Conservation (phyloP, 2,888 invertebrate genomes). For the Teleiodes luculella region DNA sequence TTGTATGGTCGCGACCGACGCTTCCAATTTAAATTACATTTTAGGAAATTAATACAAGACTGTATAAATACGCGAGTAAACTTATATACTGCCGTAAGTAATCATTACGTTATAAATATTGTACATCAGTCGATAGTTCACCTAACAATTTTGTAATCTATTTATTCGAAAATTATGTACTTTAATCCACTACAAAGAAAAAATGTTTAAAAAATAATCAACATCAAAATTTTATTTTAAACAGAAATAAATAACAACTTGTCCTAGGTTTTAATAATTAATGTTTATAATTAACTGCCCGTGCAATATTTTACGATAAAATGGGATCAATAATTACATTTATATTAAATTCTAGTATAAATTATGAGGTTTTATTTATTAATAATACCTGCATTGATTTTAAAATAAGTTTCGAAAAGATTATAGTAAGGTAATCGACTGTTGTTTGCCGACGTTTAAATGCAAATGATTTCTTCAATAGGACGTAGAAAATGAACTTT, state of each 20-base stretch:
- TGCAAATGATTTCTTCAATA: slow-evolving; percentile 62
- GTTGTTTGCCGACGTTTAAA: slow-evolving; percentile 60
- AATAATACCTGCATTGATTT: slow-evolving; percentile 78
- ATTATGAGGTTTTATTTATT: slow-evolving; percentile 74
- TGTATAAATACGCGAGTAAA: slow-evolving; percentile 68
- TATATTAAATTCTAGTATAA: slow-evolving; percentile 75
- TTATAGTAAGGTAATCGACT: slow-evolving; percentile 57
- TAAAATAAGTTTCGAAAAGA: slow-evolving; percentile 69
- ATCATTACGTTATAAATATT: slow-evolving; percentile 72
- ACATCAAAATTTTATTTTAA: slow-evolving; percentile 73
- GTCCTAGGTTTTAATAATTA: slow-evolving; percentile 76
- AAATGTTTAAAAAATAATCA: slow-evolving; percentile 75
- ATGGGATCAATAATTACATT: slow-evolving; percentile 73
- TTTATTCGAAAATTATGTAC: slow-evolving; percentile 74
- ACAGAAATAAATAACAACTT: slow-evolving; percentile 83
- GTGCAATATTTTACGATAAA: slow-evolving; percentile 74
- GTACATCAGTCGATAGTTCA: slow-evolving; percentile 77
- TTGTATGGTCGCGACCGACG: slow-evolving; percentile 66
- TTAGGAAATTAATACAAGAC: slow-evolving; percentile 72
- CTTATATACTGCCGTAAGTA: slow-evolving; percentile 76
- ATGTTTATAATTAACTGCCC: slow-evolving; percentile 77
- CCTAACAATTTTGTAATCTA: slow-evolving; percentile 77
- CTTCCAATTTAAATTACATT: slow-evolving; percentile 69
- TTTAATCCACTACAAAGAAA: slow-evolving; percentile 71
- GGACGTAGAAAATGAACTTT: slow-evolving; percentile 62